These are phyloP conservation scores for Leptoclinus maculatus DNA, from an alignment of 2,797 vertebrate genomes.

Conservation along the genomic window DNA sequence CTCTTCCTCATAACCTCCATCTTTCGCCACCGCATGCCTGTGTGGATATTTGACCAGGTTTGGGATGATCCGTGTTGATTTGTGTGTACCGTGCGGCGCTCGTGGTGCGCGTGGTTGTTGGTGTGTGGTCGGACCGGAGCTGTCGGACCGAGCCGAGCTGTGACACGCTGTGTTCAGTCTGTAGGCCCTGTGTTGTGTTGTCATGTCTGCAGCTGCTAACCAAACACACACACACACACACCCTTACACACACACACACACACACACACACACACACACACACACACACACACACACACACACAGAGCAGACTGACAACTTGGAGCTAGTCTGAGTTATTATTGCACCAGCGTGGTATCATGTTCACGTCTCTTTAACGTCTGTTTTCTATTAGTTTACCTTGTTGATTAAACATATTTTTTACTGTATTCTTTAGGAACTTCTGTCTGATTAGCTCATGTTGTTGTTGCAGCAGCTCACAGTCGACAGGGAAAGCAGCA, in stretches of 20 bases:
- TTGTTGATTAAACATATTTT: background rate
- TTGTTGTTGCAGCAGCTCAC: background rate
- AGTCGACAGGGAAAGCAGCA: background rate
- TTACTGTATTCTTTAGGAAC: background rate
- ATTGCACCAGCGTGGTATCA: background rate
- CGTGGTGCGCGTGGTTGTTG: background rate
- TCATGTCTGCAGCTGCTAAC: constrained; percentile 47
- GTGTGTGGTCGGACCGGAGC: background rate
- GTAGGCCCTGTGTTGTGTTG: constrained; percentile 49
- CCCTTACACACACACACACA: background rate
- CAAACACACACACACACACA: background rate
- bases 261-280: background rate
- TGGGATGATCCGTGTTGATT: constrained; percentile 10
- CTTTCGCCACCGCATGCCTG: constrained; percentile 78
- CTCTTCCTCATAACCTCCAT: constrained; percentile 72
- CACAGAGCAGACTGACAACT: constrained; percentile 2
- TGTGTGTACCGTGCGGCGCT: background rate
- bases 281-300: background rate
- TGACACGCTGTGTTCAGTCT: constrained; percentile 4
- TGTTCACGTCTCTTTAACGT: background rate
- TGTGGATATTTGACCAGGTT: constrained; percentile 73
- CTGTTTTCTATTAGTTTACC: fast-evolving
- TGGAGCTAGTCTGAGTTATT: background rate
- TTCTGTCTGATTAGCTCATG: background rate
- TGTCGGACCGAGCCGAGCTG: background rate